Conservation (phyloP, 2,888 invertebrate species). For the Meteorus colon region DNA sequence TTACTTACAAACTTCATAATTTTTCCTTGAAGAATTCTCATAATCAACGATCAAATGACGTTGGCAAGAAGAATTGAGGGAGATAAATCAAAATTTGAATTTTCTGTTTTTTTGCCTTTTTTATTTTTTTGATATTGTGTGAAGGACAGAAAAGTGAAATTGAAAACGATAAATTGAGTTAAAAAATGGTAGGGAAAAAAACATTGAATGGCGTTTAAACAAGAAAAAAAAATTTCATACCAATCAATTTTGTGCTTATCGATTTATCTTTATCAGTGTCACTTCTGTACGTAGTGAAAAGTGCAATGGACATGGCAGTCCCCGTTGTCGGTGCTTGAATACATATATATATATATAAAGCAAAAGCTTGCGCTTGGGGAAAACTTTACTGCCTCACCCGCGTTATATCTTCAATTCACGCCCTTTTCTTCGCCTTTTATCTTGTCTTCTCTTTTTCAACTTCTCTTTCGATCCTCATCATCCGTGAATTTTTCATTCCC, state of each 20-base stretch:
- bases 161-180: not conserved
- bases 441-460: not conserved
- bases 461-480: not conserved
- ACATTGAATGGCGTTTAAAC: not conserved
- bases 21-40: too few relatives aligned
- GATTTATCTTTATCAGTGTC: constrained; percentile 25
- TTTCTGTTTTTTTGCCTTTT: not conserved
- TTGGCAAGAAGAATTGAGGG: too few relatives aligned
- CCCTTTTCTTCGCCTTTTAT: not conserved
- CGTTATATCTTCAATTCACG: constrained; percentile 4
- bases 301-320: constrained; percentile 16
- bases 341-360: not conserved
- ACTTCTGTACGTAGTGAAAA: not conserved
- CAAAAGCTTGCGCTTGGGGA: not conserved
- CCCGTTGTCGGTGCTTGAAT: not conserved
- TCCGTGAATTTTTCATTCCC: constrained; percentile 40
- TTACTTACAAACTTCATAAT: too few relatives aligned
- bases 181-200: not conserved
- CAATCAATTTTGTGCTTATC: constrained; percentile 14
- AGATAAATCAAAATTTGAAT: not conserved
- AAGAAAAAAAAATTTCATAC: not conserved
- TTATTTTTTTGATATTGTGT: not conserved
- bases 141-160: not conserved
- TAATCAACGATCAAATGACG: too few relatives aligned
- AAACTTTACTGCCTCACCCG: constrained; percentile 14